Conservation (phyloP, 2,888 invertebrate genomes). For the Trisateles emortualis region DNA sequence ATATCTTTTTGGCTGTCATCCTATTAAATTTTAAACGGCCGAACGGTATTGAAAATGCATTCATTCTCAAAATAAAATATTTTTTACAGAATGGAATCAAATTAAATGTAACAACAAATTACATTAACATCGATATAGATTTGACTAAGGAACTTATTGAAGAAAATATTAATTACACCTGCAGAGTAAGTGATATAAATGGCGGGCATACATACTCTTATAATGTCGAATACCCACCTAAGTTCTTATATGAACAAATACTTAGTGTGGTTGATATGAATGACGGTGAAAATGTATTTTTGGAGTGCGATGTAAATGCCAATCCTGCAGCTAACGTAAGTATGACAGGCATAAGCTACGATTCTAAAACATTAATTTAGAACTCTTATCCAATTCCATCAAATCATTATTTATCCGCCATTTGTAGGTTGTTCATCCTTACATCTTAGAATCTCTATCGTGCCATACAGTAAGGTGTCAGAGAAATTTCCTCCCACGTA, state of each 20-base stretch:
- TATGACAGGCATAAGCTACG: too few species aligned
- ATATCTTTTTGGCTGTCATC: too few species aligned
- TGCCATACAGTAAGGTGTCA: too few species aligned
- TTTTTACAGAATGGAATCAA: constrained; percentile 10
- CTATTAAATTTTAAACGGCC: too few species aligned
- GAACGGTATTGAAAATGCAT: too few species aligned
- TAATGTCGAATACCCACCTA: constrained; percentile 34
- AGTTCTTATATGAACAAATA: constrained; percentile 1
- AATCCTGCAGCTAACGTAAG: constrained; percentile 36
- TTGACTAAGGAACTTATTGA: constrained; percentile 10
- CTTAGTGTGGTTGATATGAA: constrained; percentile 17
- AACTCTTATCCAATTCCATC: too few species aligned
- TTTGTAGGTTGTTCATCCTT: too few species aligned
- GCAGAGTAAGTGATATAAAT: constrained; percentile 38
- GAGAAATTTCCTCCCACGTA: too few species aligned
- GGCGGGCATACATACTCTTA: constrained; percentile 37
- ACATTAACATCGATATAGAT: constrained; percentile 15
- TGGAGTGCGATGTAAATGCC: constrained; percentile 20
- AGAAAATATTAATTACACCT: constrained; percentile 50
- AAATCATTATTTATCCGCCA: too few species aligned
- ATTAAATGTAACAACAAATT: constrained; percentile 3
- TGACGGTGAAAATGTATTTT: constrained; percentile 16
- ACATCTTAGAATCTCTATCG: too few species aligned
- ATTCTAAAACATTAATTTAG: not conserved
- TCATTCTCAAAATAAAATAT: too few species aligned